A percentile compares a stretch with the other conserved stretches of the same genome.
phyloP scores from a whole-genome alignment of 2,797 vertebrate genomes.

The Epinephelus coioides region DNA sequence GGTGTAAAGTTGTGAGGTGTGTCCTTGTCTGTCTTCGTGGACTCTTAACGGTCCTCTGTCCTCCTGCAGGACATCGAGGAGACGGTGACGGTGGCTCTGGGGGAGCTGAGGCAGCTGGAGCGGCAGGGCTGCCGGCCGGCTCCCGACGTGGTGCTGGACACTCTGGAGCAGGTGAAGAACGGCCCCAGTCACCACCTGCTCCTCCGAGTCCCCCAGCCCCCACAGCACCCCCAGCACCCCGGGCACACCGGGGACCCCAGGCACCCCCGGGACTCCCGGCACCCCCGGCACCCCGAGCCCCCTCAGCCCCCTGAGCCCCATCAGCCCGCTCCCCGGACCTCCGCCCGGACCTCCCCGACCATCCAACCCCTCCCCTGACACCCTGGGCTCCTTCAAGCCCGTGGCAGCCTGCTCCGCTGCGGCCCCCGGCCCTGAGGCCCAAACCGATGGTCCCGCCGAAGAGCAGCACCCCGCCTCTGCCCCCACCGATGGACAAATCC shows the following conservation, averaged over 20 bases:
- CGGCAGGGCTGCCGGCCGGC: constrained; percentile 92
- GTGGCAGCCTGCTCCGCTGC: constrained; percentile 92
- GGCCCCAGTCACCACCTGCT: constrained; percentile 81
- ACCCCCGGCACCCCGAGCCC: constrained; percentile 92
- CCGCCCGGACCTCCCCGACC: constrained; percentile 76
- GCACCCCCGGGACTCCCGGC: constrained; percentile 79
- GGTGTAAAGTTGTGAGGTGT: neutral
- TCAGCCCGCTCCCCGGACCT: constrained; percentile 93
- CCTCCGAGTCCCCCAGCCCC: constrained; percentile 89
- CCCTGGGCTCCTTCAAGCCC: constrained; percentile 94
- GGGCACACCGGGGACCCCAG: constrained; percentile 81
- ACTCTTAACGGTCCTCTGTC: neutral
- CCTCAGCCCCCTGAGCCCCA: constrained; percentile 94
- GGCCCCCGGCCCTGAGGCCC: constrained; percentile 96
- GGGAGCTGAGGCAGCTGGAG: constrained; percentile 94
- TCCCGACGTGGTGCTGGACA: constrained; percentile 97
- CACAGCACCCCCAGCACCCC: constrained; percentile 87
- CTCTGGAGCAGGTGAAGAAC: constrained; percentile 95
- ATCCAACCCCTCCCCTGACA: constrained; percentile 91
- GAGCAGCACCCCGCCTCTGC: constrained; percentile 91
- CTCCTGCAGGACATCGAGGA: constrained; percentile 94
- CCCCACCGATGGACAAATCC: constrained; percentile 94
- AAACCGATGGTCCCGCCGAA: constrained; percentile 96
- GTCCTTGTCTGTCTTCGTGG: neutral
- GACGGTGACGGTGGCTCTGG: constrained; percentile 95